A percentile compares a stretch with the other conserved stretches of the same genome.
These are phyloP conservation scores for Naso thynnoides DNA, from an alignment of 2,797 vertebrate genomes.

Conservation along the genomic window DNA sequence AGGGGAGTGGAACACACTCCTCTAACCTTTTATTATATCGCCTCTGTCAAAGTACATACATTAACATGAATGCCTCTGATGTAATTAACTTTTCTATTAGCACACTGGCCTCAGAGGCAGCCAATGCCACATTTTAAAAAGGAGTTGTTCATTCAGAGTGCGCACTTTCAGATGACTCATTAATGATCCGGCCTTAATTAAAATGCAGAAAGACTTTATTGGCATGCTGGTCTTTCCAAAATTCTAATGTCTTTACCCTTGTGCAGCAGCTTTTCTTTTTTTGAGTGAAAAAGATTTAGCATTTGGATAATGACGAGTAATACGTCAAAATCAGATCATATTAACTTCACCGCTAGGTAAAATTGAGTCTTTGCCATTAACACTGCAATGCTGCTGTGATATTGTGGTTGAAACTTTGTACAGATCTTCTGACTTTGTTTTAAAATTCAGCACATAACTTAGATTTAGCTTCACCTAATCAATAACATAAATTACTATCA, in stretches of 20 bases:
- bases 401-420: not conserved
- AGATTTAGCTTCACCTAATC: constrained; percentile 22
- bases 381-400: not conserved
- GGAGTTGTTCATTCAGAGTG: constrained; percentile 69
- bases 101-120: constrained; percentile 78
- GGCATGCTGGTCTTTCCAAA: constrained; percentile 59
- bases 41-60: constrained; percentile 82
- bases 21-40: constrained; percentile 81
- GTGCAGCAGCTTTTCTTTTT: constrained; percentile 14
- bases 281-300: constrained; percentile 10
- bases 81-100: constrained; percentile 87
- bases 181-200: constrained; percentile 79
- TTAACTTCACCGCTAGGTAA: constrained; percentile 1
- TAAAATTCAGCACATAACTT: not conserved
- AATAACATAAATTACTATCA: constrained; percentile 8
- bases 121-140: constrained; percentile 68
- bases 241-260: constrained; percentile 51
- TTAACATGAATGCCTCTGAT: constrained; percentile 82
- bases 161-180: constrained; percentile 69
- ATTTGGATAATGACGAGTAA: constrained; percentile 24
- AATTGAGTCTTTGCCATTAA: constrained; percentile 17
- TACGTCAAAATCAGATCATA: constrained; percentile 17
- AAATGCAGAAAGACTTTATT: constrained; percentile 71
- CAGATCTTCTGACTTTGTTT: constrained; percentile 6
- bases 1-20: constrained; percentile 73